These are phyloP conservation scores for Nothobranchius kuhntae DNA, from an alignment of 2,113 vertebrate species.

Conservation along the genomic window DNA sequence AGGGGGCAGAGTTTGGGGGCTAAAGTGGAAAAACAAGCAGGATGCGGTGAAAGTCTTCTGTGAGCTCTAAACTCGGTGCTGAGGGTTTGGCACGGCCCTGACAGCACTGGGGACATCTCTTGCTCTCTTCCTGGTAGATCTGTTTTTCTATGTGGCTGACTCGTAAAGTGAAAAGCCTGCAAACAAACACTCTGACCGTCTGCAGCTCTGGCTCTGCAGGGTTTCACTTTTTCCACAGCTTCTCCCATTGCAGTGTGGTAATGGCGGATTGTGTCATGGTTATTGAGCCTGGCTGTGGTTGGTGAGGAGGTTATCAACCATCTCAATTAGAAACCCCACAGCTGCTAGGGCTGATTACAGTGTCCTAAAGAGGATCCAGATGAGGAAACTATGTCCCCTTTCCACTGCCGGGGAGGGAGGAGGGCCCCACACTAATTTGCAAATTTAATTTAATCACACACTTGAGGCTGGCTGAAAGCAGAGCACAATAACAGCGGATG, in stretches of 20 bases:
- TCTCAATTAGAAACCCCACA: conserved; percentile 72
- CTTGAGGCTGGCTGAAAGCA: conserved; percentile 56
- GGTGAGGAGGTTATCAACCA: conserved; percentile 70
- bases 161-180: conserved; percentile 42
- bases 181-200: conserved; percentile 63
- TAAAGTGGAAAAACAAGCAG: conserved; percentile 39
- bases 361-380: conserved; percentile 70
- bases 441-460: conserved; percentile 61
- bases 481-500: conserved; percentile 53
- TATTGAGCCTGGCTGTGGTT: conserved; percentile 63
- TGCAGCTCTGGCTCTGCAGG: conserved; percentile 21
- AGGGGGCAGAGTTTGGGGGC: conserved; percentile 24
- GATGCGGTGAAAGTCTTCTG: conserved; percentile 48
- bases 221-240: conserved; percentile 59
- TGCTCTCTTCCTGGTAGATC: conserved; percentile 42
- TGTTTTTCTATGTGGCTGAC: conserved; percentile 51
- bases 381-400: conserved; percentile 56
- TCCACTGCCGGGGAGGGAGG: conserved; percentile 41
- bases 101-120: conserved; percentile 27
- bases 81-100: conserved; percentile 56
- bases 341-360: conserved; percentile 67
- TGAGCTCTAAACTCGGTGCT: conserved; percentile 58
- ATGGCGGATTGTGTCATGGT: conserved; percentile 69
- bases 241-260: conserved; percentile 49
- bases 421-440: conserved; percentile 50